A percentile compares a stretch with the other conserved stretches of the same genome.
Conservation (phyloP, 1,140 invertebrate genomes). For the Eubasilissa regina region DNA sequence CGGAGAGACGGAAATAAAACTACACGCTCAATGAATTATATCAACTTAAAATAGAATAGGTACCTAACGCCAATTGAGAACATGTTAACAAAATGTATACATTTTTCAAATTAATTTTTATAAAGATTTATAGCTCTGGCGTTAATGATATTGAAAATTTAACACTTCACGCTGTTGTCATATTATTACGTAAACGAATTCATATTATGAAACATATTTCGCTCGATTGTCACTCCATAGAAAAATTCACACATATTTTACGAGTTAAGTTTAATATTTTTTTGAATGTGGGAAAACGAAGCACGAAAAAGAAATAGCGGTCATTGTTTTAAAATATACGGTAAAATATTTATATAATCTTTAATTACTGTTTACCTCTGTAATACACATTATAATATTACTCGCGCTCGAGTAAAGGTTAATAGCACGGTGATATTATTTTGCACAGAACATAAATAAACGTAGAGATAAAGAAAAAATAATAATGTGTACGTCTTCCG, state of each 20-base stretch:
- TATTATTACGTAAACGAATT: too few species aligned
- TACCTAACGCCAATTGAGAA: constrained; percentile 15
- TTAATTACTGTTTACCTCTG: constrained; percentile 20
- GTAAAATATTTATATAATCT: constrained; percentile 23
- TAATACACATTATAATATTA: not conserved
- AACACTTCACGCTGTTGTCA: too few species aligned
- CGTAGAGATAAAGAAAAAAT: too few species aligned
- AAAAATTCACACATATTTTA: constrained; percentile 10
- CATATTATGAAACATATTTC: not conserved
- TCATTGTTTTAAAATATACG: not conserved
- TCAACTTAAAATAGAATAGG: constrained; percentile 13
- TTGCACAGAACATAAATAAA: too few species aligned
- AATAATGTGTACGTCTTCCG: too few species aligned
- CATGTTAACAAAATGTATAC: not conserved
- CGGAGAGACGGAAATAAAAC: constrained; percentile 34
- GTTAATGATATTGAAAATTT: too few species aligned
- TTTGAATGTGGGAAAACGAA: constrained; percentile 7
- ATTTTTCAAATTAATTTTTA: too few species aligned
- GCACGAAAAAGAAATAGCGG: not conserved
- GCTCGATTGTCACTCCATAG: not conserved
- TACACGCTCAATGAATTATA: constrained; percentile 27
- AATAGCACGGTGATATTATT: too few species aligned
- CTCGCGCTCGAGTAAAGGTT: too few species aligned
- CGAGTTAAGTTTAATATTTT: constrained; percentile 10
- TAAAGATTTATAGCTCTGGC: too few species aligned